Base-by-base conservation (phyloP, 1,140 invertebrate species). In the Vanessa tameamea region DNA sequence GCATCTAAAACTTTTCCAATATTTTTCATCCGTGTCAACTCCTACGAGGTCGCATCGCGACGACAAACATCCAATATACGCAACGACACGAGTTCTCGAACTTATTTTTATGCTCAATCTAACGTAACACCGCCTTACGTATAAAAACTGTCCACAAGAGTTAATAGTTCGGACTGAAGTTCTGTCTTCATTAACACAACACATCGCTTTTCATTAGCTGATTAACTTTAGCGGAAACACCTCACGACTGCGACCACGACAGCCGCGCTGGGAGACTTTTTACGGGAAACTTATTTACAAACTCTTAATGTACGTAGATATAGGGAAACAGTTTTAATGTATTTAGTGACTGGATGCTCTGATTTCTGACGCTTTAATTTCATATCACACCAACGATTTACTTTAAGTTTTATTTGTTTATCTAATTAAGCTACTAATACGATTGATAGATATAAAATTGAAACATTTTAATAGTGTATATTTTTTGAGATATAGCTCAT, bases 11-110 rank as follows among this genome's bases (percentile, higher is more conserved):
- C 82, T 90, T 90, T 87, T 85, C 83, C 85, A 87, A 92, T 90
- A 91, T 91, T 85, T 89, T 87, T 84, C 82, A 88, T 91, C 78
- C 84, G 84, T 88, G 81, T 87, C 83, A 89, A 85, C 80, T 85
- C 82, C 59, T 68, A 74, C 76, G 78, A 75, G 64, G 23, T 59
- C 76, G 80, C 78, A 83, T 89, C 80, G 81, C 77, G 82, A 85
- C 77, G 79, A 85, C 80, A 87, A 90, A 89, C 86, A 88, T 86
- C 83, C 81, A 87, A 85, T 87, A 85, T 85, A 85, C 73, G 75
- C 74, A 61, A 12, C 51, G 78, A 83, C 78, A 67, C 70, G 82
- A 88, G 71, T 85, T 72, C 57, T 23, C 15, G 16, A 13, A 57
- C 4, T 59, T n/a, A 15, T 61, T 71, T 43, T 71, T 53, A 64